Base-by-base conservation (phyloP, 2,113 vertebrate species). In the Oplegnathus fasciatus region DNA sequence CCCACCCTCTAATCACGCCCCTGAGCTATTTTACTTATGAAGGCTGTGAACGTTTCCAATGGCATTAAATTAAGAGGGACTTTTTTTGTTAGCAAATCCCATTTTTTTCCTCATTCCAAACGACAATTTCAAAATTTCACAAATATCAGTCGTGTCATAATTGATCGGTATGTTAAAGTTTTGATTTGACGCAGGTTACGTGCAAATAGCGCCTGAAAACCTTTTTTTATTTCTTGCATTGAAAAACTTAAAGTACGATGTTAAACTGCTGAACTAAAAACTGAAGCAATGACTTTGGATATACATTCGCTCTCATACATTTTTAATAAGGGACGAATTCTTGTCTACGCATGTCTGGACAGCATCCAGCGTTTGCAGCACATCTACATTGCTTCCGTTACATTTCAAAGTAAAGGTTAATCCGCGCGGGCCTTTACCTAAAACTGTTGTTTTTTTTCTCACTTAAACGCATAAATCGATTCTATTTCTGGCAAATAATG, bases 1-100 rank as follows among this genome's bases (percentile, higher is more conserved):
- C 14, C 80, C 87, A 44, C 61, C 81, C 84, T 87, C 72, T 88
- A 88, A 89, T 87, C 85, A 90, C 83, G 87, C 88, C 90, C 89
- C 74, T 88, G 84, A 86, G 89, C 86, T 83, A 81, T 93, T 87
- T 87, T 57, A 84, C 6, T 86, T 74, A 84, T 83, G 74, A 83
- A 83, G 77, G 75, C 86, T 76, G 65, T 28, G 69, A 32, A 71
- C 54, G 28, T 84, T 88, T 85, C 74, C 69, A 77, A 1, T 75
- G 44, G 54, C 40, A 64, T 78, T 71, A 62, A 80, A 84, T 80
- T 86, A 77, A 83, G 2, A 69, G 14, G 2, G 14, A 9, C 7
- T 44, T 32, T 24, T 67, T 46, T 42, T 2, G 2, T 40, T 14
- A 28, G 3, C 0, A 46, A 61, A 42, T 32, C 7, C 2, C 13